Conservation (phyloP, 2,797 vertebrate species). For the Taeniopygia guttata region DNA sequence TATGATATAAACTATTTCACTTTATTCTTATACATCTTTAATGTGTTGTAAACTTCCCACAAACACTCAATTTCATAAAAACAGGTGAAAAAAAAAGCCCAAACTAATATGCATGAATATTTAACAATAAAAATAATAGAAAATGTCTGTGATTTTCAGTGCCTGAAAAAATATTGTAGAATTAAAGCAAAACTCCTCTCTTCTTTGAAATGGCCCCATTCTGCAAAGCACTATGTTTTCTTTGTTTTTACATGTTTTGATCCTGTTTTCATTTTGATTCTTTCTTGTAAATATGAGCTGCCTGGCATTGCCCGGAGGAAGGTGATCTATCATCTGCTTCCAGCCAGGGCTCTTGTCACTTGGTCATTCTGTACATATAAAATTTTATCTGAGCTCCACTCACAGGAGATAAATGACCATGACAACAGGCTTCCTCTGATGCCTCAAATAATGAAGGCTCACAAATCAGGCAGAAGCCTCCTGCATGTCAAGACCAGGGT, state of each 20-base stretch:
- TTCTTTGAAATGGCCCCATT: background rate
- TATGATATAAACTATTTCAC: background rate
- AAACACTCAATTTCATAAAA: background rate
- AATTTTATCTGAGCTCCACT: constrained; percentile 19
- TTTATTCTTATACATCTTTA: background rate
- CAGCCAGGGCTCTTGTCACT: background rate
- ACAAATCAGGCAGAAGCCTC: constrained; percentile 14
- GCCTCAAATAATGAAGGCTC: constrained; percentile 16
- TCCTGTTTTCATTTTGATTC: background rate
- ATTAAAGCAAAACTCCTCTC: background rate
- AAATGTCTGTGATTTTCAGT: background rate
- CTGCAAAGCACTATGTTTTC: background rate
- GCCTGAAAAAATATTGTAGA: background rate
- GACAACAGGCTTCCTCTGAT: background rate
- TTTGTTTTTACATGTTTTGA: background rate
- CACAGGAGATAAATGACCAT: background rate
- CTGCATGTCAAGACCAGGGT: background rate
- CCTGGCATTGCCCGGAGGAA: background rate
- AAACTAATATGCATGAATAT: background rate
- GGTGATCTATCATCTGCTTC: background rate
- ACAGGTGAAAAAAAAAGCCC: background rate
- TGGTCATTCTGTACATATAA: background rate
- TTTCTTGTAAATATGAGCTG: background rate
- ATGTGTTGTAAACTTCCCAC: background rate
- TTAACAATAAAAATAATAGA: background rate